phyloP scores from a whole-genome alignment of 2,113 vertebrate species.

The Corythornis madagascariensis region DNA sequence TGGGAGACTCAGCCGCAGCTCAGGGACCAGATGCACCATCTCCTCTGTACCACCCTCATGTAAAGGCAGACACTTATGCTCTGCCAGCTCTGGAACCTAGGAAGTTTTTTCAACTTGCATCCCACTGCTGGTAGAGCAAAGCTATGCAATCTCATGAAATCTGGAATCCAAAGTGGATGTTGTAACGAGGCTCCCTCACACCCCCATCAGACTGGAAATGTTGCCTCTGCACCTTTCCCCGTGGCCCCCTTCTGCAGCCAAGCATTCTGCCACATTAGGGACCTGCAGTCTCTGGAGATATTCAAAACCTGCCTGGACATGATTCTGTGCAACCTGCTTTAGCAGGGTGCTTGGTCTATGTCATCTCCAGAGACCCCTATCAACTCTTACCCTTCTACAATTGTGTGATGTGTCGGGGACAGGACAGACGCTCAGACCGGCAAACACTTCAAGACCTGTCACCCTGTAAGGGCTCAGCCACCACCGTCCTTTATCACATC shows the following conservation, averaged over 20 bases:
- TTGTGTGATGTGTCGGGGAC: too few species aligned
- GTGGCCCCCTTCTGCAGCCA: accelerated
- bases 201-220: accelerated
- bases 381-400: not conserved
- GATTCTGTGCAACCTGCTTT: not conserved
- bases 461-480: not conserved
- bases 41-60: not conserved
- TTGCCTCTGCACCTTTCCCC: not conserved
- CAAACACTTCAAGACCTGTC: not conserved
- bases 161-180: not conserved
- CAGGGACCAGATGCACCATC: not conserved
- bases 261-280: accelerated
- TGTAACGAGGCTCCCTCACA: accelerated
- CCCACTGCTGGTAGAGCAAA: not conserved
- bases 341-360: not conserved
- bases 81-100: accelerated
- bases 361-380: not conserved
- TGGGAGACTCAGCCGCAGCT: not conserved
- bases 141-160: not conserved
- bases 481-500: not conserved
- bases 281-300: accelerated
- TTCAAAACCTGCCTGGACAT: not conserved
- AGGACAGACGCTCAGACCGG: too few species aligned
- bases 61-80: not conserved
- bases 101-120: not conserved